Percentiles rank a stretch among this genome's conserved stretches.
Evolutionary conservation across 2,797 vertebrate genomes (phyloP).

Genomic region (Pelochelys cantorii): DNA sequence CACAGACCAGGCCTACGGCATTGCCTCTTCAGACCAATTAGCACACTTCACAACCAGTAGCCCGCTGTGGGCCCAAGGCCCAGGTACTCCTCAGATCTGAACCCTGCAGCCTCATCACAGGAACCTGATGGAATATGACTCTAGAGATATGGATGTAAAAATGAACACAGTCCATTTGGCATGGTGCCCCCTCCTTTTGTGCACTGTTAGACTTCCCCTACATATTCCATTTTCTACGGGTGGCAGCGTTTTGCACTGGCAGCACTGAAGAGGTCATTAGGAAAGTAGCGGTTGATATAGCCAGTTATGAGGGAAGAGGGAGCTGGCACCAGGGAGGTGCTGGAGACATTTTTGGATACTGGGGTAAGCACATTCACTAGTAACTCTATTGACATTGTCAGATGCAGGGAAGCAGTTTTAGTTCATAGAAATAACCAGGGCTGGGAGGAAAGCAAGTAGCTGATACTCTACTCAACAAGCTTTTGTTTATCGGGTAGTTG

Average conservation of each 20-base stretch:
- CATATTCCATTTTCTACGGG: rapidly evolving
- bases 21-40: rapidly evolving
- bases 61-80: rapidly evolving
- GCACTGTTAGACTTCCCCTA: rapidly evolving
- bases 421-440: too few species aligned
- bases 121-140: background rate
- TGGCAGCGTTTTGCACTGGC: rapidly evolving
- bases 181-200: background rate
- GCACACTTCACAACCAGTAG: background rate
- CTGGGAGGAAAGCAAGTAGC: too few species aligned
- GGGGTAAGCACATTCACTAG: background rate
- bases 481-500: too few species aligned
- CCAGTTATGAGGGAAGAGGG: background rate
- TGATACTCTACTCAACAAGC: too few species aligned
- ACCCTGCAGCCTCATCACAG: background rate
- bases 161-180: background rate
- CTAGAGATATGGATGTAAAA: background rate
- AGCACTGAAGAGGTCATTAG: background rate
- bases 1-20: background rate
- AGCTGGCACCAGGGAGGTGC: background rate
- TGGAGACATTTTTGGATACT: background rate
- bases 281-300: background rate
- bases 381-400: background rate
- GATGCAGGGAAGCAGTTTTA: background rate
- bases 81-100: too few species aligned